These are phyloP conservation scores for Spisula solida DNA, from an alignment of 2,888 invertebrate species.

Conservation along the genomic window DNA sequence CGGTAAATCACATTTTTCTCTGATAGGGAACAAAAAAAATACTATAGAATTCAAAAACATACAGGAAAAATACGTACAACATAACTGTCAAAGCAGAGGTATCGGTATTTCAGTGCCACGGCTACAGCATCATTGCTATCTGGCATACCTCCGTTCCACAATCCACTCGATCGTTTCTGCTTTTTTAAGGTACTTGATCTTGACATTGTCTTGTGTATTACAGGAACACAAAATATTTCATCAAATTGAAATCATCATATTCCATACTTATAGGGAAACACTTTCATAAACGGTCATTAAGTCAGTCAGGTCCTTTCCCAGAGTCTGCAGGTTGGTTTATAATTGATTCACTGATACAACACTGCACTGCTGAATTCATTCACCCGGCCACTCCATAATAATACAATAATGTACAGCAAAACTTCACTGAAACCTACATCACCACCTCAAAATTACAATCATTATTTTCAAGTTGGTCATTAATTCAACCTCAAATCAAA, in stretches of 20 bases:
- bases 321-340: neutral
- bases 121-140: slow-evolving; percentile 25
- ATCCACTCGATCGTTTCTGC: slow-evolving; percentile 38
- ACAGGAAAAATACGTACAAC: slow-evolving; percentile 33
- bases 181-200: slow-evolving; percentile 28
- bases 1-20: neutral
- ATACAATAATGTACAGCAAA: no score
- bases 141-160: slow-evolving; percentile 33
- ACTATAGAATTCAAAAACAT: neutral
- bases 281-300: neutral
- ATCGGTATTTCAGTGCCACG: slow-evolving; percentile 37
- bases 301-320: neutral
- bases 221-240: neutral
- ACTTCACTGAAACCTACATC: no score
- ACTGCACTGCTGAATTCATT: neutral
- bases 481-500: no score
- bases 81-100: slow-evolving; percentile 25
- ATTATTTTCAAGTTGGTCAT: no score
- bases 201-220: slow-evolving; percentile 1
- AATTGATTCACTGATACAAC: neutral
- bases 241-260: neutral
- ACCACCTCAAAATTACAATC: no score
- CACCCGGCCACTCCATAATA: neutral
- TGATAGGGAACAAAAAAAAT: neutral
- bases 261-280: neutral